These are phyloP conservation scores for Danionella cerebrum DNA, from an alignment of 2,113 vertebrate genomes.

Conservation along the genomic window DNA sequence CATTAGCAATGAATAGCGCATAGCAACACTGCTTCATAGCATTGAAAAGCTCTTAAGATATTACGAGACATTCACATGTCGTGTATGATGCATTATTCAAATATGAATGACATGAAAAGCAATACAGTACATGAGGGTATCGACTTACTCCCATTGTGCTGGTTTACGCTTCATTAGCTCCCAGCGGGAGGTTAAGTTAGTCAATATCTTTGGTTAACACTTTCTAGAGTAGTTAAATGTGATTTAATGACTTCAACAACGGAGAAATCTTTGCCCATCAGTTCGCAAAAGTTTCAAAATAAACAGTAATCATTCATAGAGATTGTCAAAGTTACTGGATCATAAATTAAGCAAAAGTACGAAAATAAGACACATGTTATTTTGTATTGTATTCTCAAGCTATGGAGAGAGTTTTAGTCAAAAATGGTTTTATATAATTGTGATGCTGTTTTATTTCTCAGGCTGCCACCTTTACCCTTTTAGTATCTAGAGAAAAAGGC, in stretches of 20 bases:
- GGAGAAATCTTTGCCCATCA: background rate
- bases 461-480: too few relatives aligned
- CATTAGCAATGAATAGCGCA: constrained; percentile 36
- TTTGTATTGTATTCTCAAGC: too few relatives aligned
- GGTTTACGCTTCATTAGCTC: constrained; percentile 52
- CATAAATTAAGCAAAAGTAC: too few relatives aligned
- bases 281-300: background rate
- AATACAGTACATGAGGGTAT: constrained; percentile 57
- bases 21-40: constrained; percentile 40
- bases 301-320: background rate
- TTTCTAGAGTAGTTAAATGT: background rate
- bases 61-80: background rate
- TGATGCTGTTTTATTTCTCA: too few relatives aligned
- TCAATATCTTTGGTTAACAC: constrained; percentile 55
- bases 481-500: too few relatives aligned
- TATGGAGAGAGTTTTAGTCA: too few relatives aligned
- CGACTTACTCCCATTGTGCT: constrained; percentile 54
- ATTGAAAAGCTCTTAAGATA: background rate
- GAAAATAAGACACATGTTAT: too few relatives aligned
- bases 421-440: too few relatives aligned
- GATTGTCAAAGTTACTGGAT: too few relatives aligned
- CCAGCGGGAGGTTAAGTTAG: constrained; percentile 49
- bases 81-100: background rate
- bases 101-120: constrained; percentile 21
- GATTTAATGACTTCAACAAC: background rate